Conservation (phyloP, 30 jellyfish, hydroid and myxozoan genomes). For the Turritopsis rubra region DNA sequence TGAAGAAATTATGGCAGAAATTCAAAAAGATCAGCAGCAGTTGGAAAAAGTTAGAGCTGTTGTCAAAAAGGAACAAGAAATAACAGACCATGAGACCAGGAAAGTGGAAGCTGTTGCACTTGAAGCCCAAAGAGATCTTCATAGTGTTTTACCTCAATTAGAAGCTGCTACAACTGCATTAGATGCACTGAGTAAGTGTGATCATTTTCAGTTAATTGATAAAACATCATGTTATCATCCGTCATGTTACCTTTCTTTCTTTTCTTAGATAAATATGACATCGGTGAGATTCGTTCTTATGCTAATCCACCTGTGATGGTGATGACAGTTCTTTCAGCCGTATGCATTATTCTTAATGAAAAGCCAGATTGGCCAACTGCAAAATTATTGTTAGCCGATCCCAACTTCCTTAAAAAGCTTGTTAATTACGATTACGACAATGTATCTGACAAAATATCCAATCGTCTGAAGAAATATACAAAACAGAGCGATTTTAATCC, state of each 20-base stretch:
- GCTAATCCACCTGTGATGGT: conserved; percentile 93
- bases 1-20: conserved; percentile 55
- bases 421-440: conserved; percentile 59
- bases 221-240: neutral
- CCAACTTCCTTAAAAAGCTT: conserved; percentile 62
- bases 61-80: conserved; percentile 64
- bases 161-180: conserved; percentile 75
- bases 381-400: conserved; percentile 72
- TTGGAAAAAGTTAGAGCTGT: conserved; percentile 69
- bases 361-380: conserved; percentile 91
- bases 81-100: conserved; percentile 73
- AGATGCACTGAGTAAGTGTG: conserved; percentile 66
- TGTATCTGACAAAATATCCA: conserved; percentile 58
- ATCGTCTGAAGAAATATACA: conserved; percentile 60
- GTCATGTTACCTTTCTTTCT: neutral
- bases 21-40: conserved; percentile 64
- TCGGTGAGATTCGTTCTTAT: conserved; percentile 79
- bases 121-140: conserved; percentile 68
- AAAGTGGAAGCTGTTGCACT: conserved; percentile 68
- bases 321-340: conserved; percentile 88
- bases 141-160: conserved; percentile 69
- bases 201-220: neutral
- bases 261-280: conserved; percentile 65
- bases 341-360: conserved; percentile 77
- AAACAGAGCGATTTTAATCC: conserved; percentile 75